Evolutionary conservation across 1,140 invertebrate genomes (phyloP).

Genomic region (Streblospio benedicti): DNA sequence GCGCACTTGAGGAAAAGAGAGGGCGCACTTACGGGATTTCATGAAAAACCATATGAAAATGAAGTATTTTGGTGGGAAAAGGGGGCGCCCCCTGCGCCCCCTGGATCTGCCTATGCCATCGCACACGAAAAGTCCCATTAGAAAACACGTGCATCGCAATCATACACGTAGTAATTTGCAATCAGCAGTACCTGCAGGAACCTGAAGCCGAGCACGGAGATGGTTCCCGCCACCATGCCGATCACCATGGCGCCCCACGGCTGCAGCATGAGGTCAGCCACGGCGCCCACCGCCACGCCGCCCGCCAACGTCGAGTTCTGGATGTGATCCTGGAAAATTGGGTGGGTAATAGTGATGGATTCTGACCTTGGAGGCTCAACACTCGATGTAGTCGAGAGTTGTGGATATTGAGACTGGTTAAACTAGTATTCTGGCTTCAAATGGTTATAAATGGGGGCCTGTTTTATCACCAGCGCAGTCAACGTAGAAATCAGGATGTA

Average conservation of each 20-base stretch:
- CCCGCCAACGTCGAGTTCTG: conserved; percentile 52
- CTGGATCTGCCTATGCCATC: too few relatives aligned
- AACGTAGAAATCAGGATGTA: not conserved
- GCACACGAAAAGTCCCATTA: too few relatives aligned
- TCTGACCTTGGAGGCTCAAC: too few relatives aligned
- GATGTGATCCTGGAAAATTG: conserved; percentile 49
- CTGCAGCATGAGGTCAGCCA: conserved; percentile 70
- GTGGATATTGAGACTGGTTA: not conserved
- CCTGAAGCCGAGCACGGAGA: conserved; percentile 78
- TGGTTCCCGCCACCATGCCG: conserved; percentile 66
- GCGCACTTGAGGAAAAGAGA: too few relatives aligned
- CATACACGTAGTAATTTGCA: not conserved
- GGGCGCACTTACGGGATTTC: too few relatives aligned
- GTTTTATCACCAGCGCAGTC: not conserved
- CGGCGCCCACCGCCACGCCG: conserved; percentile 56
- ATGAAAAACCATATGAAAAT: too few relatives aligned
- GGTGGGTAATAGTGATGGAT: too few relatives aligned
- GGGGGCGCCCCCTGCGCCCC: too few relatives aligned
- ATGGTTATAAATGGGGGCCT: not conserved
- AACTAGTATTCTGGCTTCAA: not conserved
- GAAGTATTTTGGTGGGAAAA: too few relatives aligned
- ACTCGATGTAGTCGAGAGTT: too few relatives aligned
- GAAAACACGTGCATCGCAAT: too few relatives aligned
- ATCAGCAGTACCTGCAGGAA: conserved; percentile 61
- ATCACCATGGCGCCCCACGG: conserved; percentile 78